Evolutionary conservation across 2,888 invertebrate species (phyloP).

Genomic region (Eupithecia dodoneata): DNA sequence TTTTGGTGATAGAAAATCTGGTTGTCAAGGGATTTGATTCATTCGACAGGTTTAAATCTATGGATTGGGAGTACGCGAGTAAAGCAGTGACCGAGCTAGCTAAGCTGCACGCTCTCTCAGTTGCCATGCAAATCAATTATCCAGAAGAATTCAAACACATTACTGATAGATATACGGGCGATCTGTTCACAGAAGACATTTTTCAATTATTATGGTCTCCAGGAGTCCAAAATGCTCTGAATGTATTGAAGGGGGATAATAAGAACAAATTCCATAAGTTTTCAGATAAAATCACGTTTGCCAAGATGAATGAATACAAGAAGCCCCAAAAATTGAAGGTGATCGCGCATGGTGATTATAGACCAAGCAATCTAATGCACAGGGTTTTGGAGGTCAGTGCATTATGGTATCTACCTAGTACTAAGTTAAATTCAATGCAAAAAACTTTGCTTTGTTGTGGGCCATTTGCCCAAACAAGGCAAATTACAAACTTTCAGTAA

Average conservation of each 20-base stretch:
- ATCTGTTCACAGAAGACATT: conserved; percentile 8
- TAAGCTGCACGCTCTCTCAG: conserved; percentile 61
- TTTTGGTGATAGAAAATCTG: conserved; percentile 57
- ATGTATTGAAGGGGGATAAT: conserved; percentile 48
- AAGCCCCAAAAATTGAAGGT: conserved; percentile 19
- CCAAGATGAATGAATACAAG: conserved; percentile 40
- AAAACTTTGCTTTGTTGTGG: neutral
- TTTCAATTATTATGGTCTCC: conserved; percentile 4
- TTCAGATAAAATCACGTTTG: conserved; percentile 28
- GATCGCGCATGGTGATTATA: conserved; percentile 55
- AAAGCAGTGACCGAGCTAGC: conserved; percentile 51
- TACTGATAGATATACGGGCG: neutral
- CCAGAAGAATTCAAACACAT: conserved; percentile 48
- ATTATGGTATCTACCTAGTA: no score
- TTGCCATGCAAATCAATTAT: conserved; percentile 53
- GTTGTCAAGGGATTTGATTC: conserved; percentile 48
- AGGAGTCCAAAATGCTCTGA: conserved; percentile 36
- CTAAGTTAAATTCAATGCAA: neutral
- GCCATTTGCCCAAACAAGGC: no score
- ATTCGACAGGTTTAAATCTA: conserved; percentile 51
- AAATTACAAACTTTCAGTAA: no score
- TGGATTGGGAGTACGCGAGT: conserved; percentile 55
- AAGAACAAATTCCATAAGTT: conserved; percentile 48
- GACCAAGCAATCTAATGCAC: conserved; percentile 56
- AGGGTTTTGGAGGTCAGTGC: conserved; percentile 15